Conservation (phyloP, 2,888 invertebrate species). For the Rugalucina vietnamica region DNA sequence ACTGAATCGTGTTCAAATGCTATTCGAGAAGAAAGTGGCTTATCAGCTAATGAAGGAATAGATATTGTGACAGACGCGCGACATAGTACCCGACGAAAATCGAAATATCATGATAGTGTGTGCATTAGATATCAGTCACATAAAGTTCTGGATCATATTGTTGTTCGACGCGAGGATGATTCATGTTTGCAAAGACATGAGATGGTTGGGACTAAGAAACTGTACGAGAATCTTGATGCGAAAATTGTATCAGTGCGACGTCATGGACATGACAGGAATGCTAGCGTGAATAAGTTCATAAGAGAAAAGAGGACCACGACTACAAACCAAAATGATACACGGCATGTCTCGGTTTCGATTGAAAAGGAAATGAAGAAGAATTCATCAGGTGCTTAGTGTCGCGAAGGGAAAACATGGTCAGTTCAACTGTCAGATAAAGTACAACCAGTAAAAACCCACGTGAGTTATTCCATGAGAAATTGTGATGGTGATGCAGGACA, state of each 20-base stretch:
- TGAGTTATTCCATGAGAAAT: slow-evolving; percentile 14
- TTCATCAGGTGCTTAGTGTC: not conserved
- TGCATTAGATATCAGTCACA: slow-evolving; percentile 27
- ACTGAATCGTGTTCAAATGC: not conserved
- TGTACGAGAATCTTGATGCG: slow-evolving; percentile 17
- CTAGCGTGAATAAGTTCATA: slow-evolving; percentile 22
- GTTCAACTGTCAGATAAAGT: slow-evolving; percentile 9
- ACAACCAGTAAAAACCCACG: slow-evolving; percentile 12
- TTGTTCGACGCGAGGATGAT: slow-evolving; percentile 17
- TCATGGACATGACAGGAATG: slow-evolving; percentile 26
- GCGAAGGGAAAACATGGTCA: not conserved
- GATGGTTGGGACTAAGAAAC: slow-evolving; percentile 7
- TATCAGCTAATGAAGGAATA: slow-evolving; percentile 5
- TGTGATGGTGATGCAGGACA: not conserved
- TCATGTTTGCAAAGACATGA: slow-evolving; percentile 18
- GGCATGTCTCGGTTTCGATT: slow-evolving; percentile 22
- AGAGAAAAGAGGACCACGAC: slow-evolving; percentile 7
- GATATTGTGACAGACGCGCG: slow-evolving; percentile 23
- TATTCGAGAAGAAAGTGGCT: not conserved
- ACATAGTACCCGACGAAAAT: slow-evolving; percentile 20
- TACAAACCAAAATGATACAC: slow-evolving; percentile 31
- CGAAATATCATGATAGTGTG: slow-evolving; percentile 11
- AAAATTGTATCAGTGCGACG: not conserved
- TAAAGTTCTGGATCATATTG: slow-evolving; percentile 9
- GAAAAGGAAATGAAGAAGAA: slow-evolving; percentile 17